These are phyloP conservation scores for Mellilla xanthometata DNA, from an alignment of 2,888 invertebrate species.

Conservation along the genomic window DNA sequence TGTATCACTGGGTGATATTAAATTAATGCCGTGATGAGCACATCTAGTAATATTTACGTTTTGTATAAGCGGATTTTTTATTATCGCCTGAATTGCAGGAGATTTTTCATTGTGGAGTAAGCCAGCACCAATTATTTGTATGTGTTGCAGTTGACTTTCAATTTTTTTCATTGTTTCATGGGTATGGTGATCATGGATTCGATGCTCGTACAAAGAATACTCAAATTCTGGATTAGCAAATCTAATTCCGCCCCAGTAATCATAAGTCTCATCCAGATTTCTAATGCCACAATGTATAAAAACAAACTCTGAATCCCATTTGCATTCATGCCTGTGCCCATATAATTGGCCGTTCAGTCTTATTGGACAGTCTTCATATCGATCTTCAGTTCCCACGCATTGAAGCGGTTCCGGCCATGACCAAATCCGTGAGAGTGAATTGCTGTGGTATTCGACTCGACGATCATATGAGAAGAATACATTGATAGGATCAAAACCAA, in stretches of 20 bases:
- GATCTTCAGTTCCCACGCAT: constrained; percentile 89
- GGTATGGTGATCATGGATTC: constrained; percentile 91
- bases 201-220: constrained; percentile 90
- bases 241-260: constrained; percentile 98
- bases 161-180: constrained; percentile 86
- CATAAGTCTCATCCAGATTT: constrained; percentile 84
- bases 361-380: constrained; percentile 92
- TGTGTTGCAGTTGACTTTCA: constrained; percentile 90
- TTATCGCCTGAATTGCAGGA: constrained; percentile 94
- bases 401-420: constrained; percentile 97
- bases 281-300: constrained; percentile 94
- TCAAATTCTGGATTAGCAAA: constrained; percentile 96
- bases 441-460: constrained; percentile 94
- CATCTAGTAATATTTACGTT: constrained; percentile 92
- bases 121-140: constrained; percentile 96
- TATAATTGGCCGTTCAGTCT: constrained; percentile 95
- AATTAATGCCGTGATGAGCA: constrained; percentile 95
- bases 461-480: constrained; percentile 93
- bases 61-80: constrained; percentile 91
- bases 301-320: constrained; percentile 95
- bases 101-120: constrained; percentile 97
- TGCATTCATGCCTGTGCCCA: constrained; percentile 92
- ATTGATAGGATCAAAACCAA: constrained; percentile 94
- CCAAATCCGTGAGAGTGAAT: constrained; percentile 93
- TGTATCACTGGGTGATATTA: constrained; percentile 93